phyloP scores from a whole-genome alignment of 2,113 vertebrate genomes.

The Urocynchramus pylzowi region DNA sequence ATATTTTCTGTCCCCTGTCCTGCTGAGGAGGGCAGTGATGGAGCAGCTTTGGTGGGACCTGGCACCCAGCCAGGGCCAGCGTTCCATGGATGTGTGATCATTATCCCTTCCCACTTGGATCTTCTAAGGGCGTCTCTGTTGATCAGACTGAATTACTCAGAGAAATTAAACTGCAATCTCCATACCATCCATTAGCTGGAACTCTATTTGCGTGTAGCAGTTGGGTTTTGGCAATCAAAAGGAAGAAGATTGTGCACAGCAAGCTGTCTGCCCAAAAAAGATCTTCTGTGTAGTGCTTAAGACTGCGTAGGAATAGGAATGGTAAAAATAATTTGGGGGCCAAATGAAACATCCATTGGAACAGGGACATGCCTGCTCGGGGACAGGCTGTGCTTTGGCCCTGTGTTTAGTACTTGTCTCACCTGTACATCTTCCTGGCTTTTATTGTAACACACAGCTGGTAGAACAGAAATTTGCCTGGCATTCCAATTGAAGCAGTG shows the following conservation, averaged over 20 bases:
- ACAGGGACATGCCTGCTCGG: background rate
- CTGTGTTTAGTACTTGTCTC: background rate
- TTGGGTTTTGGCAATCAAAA: slow-evolving; percentile 24
- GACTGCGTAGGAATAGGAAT: background rate
- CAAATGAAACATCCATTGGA: background rate
- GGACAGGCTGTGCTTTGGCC: background rate
- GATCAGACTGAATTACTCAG: slow-evolving; percentile 13
- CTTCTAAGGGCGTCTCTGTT: background rate
- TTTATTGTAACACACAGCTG: background rate
- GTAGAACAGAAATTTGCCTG: background rate
- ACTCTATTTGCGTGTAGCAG: slow-evolving; percentile 15
- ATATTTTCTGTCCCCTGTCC: rapidly evolving
- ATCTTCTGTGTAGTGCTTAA: background rate
- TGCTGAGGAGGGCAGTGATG: background rate
- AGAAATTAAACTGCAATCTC: slow-evolving; percentile 43
- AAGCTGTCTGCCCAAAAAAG: slow-evolving; percentile 9
- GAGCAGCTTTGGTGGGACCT: background rate
- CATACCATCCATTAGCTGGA: slow-evolving; percentile 12
- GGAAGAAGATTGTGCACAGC: slow-evolving; percentile 7
- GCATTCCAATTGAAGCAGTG: background rate
- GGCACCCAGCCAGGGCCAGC: background rate
- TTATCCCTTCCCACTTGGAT: background rate
- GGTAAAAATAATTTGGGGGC: background rate
- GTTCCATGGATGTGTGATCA: background rate
- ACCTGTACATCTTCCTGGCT: background rate